These are phyloP conservation scores for Scopus umbretta DNA, from an alignment of 2,113 vertebrate species.

Conservation along the genomic window DNA sequence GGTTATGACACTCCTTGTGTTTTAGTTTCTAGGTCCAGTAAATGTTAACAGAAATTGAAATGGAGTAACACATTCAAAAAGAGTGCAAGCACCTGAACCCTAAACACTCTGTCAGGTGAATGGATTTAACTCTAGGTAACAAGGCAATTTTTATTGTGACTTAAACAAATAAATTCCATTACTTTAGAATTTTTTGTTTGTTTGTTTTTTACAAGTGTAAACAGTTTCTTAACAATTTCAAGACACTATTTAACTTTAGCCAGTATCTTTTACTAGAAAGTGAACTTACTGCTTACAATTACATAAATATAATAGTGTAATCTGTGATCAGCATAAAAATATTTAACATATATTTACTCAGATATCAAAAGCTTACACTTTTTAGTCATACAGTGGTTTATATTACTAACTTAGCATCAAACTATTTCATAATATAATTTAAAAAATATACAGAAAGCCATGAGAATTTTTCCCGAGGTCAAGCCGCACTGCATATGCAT, in stretches of 20 bases:
- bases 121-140: background rate
- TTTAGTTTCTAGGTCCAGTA: background rate
- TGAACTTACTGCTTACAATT: background rate
- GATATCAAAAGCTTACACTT: background rate
- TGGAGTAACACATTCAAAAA: background rate
- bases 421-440: background rate
- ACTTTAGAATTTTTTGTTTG: too few species aligned
- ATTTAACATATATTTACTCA: background rate
- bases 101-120: background rate
- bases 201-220: background rate
- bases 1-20: background rate
- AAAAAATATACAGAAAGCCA: background rate
- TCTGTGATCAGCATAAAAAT: background rate
- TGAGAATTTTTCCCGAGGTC: background rate
- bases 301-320: background rate
- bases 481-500: background rate
- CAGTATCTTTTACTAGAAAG: background rate
- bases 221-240: background rate
- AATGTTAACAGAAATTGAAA: background rate
- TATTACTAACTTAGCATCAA: background rate
- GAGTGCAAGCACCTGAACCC: background rate
- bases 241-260: background rate
- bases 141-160: background rate
- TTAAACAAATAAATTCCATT: background rate
- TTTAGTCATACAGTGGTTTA: background rate